Base-by-base conservation (phyloP, 2,797 vertebrate genomes). In the Periophthalmus magnuspinnatus region DNA sequence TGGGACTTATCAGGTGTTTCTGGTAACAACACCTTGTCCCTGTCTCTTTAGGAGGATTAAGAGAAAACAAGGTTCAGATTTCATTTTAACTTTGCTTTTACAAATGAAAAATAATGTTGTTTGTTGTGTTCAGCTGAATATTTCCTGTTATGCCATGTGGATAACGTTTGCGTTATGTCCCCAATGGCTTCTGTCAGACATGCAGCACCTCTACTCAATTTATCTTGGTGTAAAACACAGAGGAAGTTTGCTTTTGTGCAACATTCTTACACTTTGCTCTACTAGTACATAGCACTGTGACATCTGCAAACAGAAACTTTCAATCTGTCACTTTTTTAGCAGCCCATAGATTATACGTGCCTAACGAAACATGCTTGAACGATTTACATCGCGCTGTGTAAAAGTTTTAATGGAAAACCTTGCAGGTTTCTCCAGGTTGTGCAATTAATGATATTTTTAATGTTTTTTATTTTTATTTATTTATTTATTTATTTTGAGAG, bases 1-100 rank as follows among this genome's bases (percentile, higher is more conserved):
- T 93, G 86, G 80, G 79, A 84, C 91, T 92, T 94, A 91, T 93
- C 90, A 87, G 90, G 89, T 93, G 89, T 92, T 89, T 86, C 78
- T 84, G 79, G 69, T 77, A 77, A 85, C 87, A 90, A 61, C 86
- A 90, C 86, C 88, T 83, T 62, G 63, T 56, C 41, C 61, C 47
- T 56, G 34, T 70, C 65, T 69, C 48, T 77, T 50, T 67, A 65
- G 66, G 69, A 19, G 70, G 73, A 80, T 84, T 79, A 75, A 72
- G 65, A 65, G 64, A 41, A 70, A 65, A 75, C 32, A 50, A 71
- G 74, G 77, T 60, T 87, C 74, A 19, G n/a, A 67, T 90, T 87
- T 84, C 86, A 80, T 32, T 33, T 28, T 24, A 24, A 63, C 61
- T 22, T 28, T 9, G 28, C 28, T 28, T 3, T 28, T 28, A 28